Conservation (phyloP, 2,888 invertebrate genomes). For the Uropetala carovei region DNA sequence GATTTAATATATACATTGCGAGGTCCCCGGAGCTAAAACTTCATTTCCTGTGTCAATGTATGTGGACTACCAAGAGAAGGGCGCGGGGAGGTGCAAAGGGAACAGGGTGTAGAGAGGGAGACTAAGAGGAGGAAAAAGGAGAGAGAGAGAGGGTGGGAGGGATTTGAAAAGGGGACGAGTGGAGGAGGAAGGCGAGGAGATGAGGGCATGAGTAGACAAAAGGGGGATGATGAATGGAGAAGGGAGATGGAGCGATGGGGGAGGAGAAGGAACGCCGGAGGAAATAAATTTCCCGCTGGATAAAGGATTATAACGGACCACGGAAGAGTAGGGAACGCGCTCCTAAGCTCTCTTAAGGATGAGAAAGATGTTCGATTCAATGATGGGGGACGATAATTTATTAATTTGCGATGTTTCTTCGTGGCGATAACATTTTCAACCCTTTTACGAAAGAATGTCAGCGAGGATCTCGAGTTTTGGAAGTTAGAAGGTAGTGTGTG, state of each 20-base stretch:
- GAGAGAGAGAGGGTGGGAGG: not conserved
- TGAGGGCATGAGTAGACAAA: constrained; percentile 46
- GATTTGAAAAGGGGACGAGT: constrained; percentile 1
- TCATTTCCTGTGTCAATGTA: constrained; percentile 61
- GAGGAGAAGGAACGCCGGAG: not conserved
- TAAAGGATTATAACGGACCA: constrained; percentile 34
- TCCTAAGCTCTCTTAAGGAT: not conserved
- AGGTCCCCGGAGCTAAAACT: constrained; percentile 54
- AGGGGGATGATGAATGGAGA: constrained; percentile 51
- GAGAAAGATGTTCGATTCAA: not conserved
- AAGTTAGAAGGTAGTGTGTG: too few relatives aligned
- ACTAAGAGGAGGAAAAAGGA: not conserved
- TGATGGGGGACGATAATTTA: not conserved
- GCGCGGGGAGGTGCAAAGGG: not conserved
- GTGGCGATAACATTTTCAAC: not conserved
- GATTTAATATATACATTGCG: constrained; percentile 59
- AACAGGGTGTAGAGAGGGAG: not conserved
- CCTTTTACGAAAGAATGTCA: not conserved
- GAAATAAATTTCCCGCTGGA: constrained; percentile 39
- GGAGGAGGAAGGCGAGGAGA: not conserved
- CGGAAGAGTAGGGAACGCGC: not conserved
- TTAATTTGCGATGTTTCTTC: not conserved
- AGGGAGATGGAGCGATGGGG: constrained; percentile 46
- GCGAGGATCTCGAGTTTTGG: too few relatives aligned
- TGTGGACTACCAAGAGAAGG: constrained; percentile 30